Conservation (phyloP, 2,888 invertebrate species). For the Oxyteleia sp. region DNA sequence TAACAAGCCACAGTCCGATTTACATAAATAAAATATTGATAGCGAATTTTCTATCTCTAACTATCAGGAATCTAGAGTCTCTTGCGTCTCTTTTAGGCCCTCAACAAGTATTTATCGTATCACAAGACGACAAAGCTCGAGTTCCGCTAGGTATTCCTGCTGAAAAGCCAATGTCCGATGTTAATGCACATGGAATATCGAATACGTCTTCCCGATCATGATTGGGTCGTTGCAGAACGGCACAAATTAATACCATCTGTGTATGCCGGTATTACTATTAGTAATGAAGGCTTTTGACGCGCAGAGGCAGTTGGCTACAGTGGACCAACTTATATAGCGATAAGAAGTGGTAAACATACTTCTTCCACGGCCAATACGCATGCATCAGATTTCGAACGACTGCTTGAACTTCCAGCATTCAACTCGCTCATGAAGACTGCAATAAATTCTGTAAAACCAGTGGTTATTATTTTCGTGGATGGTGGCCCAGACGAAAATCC, state of each 20-base stretch:
- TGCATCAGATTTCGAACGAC: too few species aligned
- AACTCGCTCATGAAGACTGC: too few species aligned
- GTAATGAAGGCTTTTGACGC: constrained; percentile 75
- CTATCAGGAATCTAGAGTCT: constrained; percentile 76
- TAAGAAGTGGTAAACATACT: constrained; percentile 79
- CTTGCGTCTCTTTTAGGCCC: constrained; percentile 77
- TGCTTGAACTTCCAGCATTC: too few species aligned
- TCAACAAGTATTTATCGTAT: constrained; percentile 73
- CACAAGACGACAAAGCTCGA: constrained; percentile 83
- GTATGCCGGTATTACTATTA: constrained; percentile 74
- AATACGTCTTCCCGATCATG: constrained; percentile 79
- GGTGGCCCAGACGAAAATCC: constrained; percentile 43
- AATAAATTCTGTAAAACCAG: too few species aligned
- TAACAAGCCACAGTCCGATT: constrained; percentile 44
- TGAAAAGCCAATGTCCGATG: constrained; percentile 84
- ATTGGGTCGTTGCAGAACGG: constrained; percentile 78
- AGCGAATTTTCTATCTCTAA: constrained; percentile 62
- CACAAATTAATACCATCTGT: constrained; percentile 82
- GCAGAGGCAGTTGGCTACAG: constrained; percentile 82
- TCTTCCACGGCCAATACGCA: constrained; percentile 35
- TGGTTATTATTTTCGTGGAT: constrained; percentile 80
- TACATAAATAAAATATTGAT: constrained; percentile 76
- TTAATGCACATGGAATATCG: constrained; percentile 81
- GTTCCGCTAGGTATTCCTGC: constrained; percentile 85
- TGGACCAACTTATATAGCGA: constrained; percentile 86